These are phyloP conservation scores for Heptranchias perlo DNA, from an alignment of 2,113 vertebrate species.

Conservation along the genomic window DNA sequence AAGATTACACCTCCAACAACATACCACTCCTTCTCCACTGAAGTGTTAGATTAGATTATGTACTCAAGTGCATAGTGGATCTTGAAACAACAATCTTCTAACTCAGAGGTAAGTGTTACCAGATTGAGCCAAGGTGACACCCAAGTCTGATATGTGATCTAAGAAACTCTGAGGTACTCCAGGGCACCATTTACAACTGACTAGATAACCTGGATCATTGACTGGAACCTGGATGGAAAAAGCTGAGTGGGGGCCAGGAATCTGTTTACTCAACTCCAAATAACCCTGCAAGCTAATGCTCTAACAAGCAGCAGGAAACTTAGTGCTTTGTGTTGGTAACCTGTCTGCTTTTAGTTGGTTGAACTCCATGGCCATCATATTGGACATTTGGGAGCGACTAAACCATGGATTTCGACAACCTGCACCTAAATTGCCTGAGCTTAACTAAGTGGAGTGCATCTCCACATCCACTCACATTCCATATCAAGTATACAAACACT, in stretches of 20 bases:
- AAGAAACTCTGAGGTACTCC: neutral
- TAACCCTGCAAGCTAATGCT: neutral
- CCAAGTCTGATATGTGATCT: neutral
- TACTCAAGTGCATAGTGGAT: neutral
- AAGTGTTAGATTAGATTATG: neutral
- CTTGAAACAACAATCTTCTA: neutral
- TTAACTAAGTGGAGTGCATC: neutral
- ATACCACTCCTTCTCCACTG: neutral
- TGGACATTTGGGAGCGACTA: neutral
- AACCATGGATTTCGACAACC: neutral
- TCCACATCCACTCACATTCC: neutral
- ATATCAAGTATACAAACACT: neutral
- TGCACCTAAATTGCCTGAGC: neutral
- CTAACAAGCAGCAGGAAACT: neutral
- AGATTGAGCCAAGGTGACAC: neutral
- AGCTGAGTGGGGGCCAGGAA: neutral
- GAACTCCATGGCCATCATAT: neutral
- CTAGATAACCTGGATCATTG: neutral
- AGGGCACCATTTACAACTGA: neutral
- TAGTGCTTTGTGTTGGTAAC: neutral
- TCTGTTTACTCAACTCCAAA: neutral
- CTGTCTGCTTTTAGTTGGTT: neutral
- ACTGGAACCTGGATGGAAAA: neutral
- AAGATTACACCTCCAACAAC: neutral
- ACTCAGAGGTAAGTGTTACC: neutral